Evolutionary conservation across 2,888 invertebrate species (phyloP), one percentile per base, ranked within the genome.

Genomic region (Steinernema hermaphroditum): DNA sequence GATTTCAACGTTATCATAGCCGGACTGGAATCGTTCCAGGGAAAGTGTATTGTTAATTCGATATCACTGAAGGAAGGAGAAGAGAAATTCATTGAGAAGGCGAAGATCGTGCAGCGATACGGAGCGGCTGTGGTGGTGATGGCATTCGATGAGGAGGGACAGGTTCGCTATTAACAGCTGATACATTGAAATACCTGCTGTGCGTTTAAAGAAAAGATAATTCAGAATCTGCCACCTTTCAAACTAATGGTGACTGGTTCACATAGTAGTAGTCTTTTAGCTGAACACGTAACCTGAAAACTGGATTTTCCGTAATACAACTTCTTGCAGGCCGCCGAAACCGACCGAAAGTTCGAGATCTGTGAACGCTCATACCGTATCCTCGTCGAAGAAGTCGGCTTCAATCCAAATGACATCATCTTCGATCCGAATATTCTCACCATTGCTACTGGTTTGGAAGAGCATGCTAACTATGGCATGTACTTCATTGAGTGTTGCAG

Each of bases 341-440:
- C 86, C 1, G 87, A 89, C n/a, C 83, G 88, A 27, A 90, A 90
- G 84, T 87, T 89, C 1, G 89, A 88, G 71, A 90, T 90, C 69
- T 90, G 90, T 81, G 86, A 87, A 49, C 83, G 90, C n/a, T 89
- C 89, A 0, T 90, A 89, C 82, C 85, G 87, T 43, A 84, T 90
- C 46, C 86, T 90, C 49, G 88, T 89, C 9, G 87, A 89, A 70
- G 86, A 88, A 77, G 88, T 89, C 2, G 88, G 88, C 16, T 90
- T 90, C 83, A 88, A 90, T 78, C 88, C 89, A 1, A 87, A 88
- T 79, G 90, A 90, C 82, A 89, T 90, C 77, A 90, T 90, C 76
- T 90, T 90, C 86, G 90, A 90, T 80, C 90, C 90, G 0, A 90
- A 90, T 81, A 90, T 90, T 79, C 86, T 90, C 44, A 90, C 90